Conservation (phyloP, 2,888 invertebrate genomes). For the Lamproptera curius region DNA sequence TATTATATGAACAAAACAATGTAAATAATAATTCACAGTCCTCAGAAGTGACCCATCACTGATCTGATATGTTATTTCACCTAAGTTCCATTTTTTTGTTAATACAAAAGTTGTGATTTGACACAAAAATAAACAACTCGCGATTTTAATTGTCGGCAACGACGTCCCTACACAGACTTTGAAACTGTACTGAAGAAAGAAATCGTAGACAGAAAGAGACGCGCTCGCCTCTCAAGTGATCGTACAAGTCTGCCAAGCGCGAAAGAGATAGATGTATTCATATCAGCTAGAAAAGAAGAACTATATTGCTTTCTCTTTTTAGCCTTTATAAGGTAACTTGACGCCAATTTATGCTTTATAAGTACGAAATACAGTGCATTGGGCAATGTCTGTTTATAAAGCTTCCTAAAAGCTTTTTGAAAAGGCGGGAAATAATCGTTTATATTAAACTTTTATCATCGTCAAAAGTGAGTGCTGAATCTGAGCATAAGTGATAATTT, state of each 20-base stretch:
- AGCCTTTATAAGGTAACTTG: neutral
- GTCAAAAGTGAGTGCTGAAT: too few relatives aligned
- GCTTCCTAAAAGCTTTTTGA: slow-evolving; percentile 28
- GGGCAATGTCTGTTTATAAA: slow-evolving; percentile 9
- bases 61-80: slow-evolving; percentile 31
- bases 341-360: slow-evolving; percentile 1
- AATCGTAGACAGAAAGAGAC: slow-evolving; percentile 33
- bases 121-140: slow-evolving; percentile 44
- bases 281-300: slow-evolving; percentile 26
- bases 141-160: slow-evolving; percentile 27
- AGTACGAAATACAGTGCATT: neutral
- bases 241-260: slow-evolving; percentile 24
- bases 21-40: slow-evolving; percentile 22
- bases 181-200: slow-evolving; percentile 41
- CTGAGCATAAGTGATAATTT: too few relatives aligned
- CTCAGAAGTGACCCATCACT: slow-evolving; percentile 31
- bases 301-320: slow-evolving; percentile 30
- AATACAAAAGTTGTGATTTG: slow-evolving; percentile 27
- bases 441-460: slow-evolving; percentile 26
- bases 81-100: slow-evolving; percentile 33
- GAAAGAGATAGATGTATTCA: slow-evolving; percentile 46
- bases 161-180: slow-evolving; percentile 31
- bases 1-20: slow-evolving; percentile 27
- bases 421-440: slow-evolving; percentile 53
- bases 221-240: slow-evolving; percentile 19